These are phyloP conservation scores for Cheilinus undulatus DNA, from an alignment of 2,113 vertebrate species.

Conservation along the genomic window DNA sequence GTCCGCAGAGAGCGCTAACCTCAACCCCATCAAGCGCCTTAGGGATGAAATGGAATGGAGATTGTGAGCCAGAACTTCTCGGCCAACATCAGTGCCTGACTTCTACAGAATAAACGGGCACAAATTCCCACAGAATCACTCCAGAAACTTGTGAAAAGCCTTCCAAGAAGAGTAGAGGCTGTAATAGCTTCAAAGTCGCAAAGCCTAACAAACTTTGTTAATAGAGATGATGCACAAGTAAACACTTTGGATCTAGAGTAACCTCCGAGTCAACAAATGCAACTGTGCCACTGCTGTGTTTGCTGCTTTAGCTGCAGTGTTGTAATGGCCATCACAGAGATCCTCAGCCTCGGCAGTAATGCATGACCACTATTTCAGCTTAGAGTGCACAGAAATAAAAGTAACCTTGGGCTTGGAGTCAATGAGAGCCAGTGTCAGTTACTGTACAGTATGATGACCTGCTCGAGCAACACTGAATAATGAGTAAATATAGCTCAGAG, in stretches of 20 bases:
- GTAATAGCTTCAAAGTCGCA: too few relatives aligned
- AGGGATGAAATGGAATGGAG: too few relatives aligned
- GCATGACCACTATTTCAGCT: conserved; percentile 7
- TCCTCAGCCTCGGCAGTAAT: neutral
- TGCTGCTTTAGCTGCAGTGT: conserved; percentile 17
- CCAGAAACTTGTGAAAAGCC: too few relatives aligned
- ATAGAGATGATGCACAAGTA: neutral
- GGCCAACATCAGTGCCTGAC: too few relatives aligned
- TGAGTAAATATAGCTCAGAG: conserved; percentile 75
- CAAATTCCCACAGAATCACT: too few relatives aligned
- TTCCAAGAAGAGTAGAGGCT: too few relatives aligned
- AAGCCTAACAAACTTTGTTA: too few relatives aligned
- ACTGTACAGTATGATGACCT: conserved; percentile 56
- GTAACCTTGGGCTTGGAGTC: conserved; percentile 41
- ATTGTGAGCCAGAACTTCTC: too few relatives aligned
- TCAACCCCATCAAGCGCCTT: too few relatives aligned
- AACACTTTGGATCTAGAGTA: conserved; percentile 18
- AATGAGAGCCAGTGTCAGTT: conserved; percentile 30
- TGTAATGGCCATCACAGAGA: neutral
- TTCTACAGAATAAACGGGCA: too few relatives aligned
- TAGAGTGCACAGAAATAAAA: conserved; percentile 55
- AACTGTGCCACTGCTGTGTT: neutral
- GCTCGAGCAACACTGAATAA: conserved; percentile 55
- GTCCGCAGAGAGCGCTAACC: too few relatives aligned
- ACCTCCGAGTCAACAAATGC: conserved; percentile 42